Percentiles rank a stretch among this genome's conserved stretches.
Evolutionary conservation across 37 sponge, comb jelly and placozoan species (phyloP).

Genomic region (Ianthella basta): DNA sequence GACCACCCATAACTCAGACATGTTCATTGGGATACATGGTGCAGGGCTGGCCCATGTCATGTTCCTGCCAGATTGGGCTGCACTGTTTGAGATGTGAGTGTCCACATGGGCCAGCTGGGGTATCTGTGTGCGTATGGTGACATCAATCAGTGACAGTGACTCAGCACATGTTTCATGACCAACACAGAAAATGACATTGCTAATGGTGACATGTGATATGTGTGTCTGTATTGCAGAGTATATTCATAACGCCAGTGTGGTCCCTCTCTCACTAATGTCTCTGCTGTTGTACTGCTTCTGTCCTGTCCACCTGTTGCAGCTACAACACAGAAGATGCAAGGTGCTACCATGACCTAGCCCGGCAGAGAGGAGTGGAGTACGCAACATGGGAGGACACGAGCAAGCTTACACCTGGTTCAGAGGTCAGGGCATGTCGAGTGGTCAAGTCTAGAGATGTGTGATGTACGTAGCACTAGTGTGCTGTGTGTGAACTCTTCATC

Average conservation of each 20-base stretch:
- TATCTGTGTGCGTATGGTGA: too few relatives aligned
- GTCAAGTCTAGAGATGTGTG: not conserved
- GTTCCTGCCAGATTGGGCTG: conserved; percentile 94
- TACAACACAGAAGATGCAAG: conserved; percentile 84
- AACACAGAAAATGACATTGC: too few relatives aligned
- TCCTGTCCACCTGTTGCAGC: conserved; percentile 19
- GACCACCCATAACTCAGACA: conserved; percentile 82
- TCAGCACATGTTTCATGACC: too few relatives aligned
- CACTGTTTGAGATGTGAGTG: conserved; percentile 87
- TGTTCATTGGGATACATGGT: conserved; percentile 95
- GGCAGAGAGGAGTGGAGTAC: conserved; percentile 85
- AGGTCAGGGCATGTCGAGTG: conserved; percentile 45
- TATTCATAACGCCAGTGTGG: too few relatives aligned
- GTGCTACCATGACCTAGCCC: conserved; percentile 90
- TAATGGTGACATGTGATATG: too few relatives aligned
- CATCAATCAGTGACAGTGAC: too few relatives aligned
- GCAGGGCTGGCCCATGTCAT: conserved; percentile 89
- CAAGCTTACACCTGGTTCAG: conserved; percentile 58
- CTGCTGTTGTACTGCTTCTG: too few relatives aligned
- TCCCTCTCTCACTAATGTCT: too few relatives aligned
- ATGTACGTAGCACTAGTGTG: conserved; percentile 21
- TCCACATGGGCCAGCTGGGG: not conserved
- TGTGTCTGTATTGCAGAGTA: not conserved
- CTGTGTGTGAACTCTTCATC: too few relatives aligned
- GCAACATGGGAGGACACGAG: conserved; percentile 80